A percentile compares a stretch with the other conserved stretches of the same genome.
Conservation (phyloP, 1,140 invertebrate species). For the Alviniconcha marisindica region DNA sequence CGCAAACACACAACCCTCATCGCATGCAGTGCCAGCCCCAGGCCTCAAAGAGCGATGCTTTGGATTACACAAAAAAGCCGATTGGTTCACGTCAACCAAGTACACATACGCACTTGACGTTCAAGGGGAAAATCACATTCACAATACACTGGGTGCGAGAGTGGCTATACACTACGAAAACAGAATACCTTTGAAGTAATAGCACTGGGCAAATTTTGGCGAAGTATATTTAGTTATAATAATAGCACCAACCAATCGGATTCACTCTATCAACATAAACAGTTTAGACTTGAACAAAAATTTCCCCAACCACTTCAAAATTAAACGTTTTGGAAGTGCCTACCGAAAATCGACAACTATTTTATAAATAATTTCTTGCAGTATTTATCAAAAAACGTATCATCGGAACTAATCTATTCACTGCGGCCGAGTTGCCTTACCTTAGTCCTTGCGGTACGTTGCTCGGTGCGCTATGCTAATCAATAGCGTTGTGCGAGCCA, state of each 20-base stretch:
- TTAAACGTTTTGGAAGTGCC: no score
- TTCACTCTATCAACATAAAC: conserved; percentile 32
- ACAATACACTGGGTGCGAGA: neutral
- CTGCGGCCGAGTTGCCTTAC: conserved; percentile 56
- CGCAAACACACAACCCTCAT: conserved; percentile 27
- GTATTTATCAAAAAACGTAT: conserved; percentile 14
- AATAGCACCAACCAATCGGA: conserved; percentile 39
- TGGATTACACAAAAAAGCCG: conserved; percentile 25
- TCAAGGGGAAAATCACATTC: conserved; percentile 19
- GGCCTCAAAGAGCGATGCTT: conserved; percentile 30
- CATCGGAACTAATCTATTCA: conserved; percentile 44
- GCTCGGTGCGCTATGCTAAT: conserved; percentile 39
- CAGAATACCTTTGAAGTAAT: conserved; percentile 29
- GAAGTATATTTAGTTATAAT: conserved; percentile 36
- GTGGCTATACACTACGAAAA: conserved; percentile 14
- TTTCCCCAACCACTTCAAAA: no score
- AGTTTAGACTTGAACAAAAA: no score
- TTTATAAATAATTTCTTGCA: no score
- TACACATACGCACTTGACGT: neutral
- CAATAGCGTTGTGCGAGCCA: conserved; percentile 22
- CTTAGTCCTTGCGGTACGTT: conserved; percentile 53
- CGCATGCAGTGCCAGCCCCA: conserved; percentile 38
- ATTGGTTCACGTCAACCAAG: conserved; percentile 18
- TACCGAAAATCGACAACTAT: no score
- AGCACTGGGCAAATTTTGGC: conserved; percentile 35